Conservation (phyloP, 2,113 vertebrate species). For the Odobenus rosmarus region DNA sequence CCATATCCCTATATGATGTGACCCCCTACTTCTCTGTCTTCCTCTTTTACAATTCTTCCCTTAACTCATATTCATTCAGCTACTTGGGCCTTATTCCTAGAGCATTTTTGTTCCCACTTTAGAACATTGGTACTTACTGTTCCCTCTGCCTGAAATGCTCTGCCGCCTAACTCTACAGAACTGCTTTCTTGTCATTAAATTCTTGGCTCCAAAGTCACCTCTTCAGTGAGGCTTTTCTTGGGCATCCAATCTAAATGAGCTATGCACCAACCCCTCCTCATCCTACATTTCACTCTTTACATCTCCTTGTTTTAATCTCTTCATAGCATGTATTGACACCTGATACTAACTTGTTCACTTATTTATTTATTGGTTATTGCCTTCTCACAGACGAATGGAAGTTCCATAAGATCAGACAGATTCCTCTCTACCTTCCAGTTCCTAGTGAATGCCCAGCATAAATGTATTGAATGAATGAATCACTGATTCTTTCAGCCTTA, state of each 20-base stretch:
- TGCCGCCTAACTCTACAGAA: neutral
- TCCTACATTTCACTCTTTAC: neutral
- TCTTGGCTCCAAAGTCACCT: neutral
- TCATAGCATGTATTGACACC: neutral
- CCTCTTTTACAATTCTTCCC: neutral
- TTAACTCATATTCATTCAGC: neutral
- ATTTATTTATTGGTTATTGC: neutral
- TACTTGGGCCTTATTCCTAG: neutral
- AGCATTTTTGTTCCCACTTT: neutral
- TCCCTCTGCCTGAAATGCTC: neutral
- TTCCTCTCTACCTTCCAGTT: neutral
- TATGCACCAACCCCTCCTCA: neutral
- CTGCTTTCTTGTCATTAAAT: neutral
- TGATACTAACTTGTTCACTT: conserved; percentile 2
- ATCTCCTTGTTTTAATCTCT: neutral
- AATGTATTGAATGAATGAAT: neutral
- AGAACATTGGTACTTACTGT: neutral
- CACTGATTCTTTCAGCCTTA: neutral
- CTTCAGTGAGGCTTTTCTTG: neutral
- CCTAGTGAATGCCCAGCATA: neutral
- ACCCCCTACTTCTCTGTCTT: neutral
- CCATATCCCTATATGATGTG: neutral
- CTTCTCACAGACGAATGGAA: neutral
- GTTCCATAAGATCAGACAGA: neutral
- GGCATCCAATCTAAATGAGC: neutral